Evolutionary conservation across 2,797 vertebrate genomes (phyloP).

Genomic region (Melanotaenia maccullochi): DNA sequence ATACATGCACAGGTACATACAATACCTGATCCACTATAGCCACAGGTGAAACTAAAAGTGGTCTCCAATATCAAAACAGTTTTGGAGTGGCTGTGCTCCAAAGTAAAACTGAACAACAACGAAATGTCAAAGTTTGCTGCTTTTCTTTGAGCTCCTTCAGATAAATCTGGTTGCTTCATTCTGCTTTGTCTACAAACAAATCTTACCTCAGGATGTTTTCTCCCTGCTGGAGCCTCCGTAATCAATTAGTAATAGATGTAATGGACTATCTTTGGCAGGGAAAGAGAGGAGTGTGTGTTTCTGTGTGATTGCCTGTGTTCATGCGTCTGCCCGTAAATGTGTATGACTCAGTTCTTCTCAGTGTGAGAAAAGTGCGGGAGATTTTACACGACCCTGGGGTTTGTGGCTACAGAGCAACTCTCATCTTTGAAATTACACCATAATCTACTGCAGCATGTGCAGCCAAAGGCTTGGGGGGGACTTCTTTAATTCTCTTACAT

Average conservation of each 20-base stretch:
- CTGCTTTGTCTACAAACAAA: conserved; percentile 49
- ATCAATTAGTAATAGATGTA: conserved; percentile 70
- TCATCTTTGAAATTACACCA: conserved; percentile 71
- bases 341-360: conserved; percentile 47
- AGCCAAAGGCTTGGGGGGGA: conserved; percentile 50
- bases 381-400: conserved; percentile 65
- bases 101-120: conserved; percentile 38
- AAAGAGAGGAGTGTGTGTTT: conserved; percentile 13
- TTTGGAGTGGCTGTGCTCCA: conserved; percentile 28
- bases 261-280: conserved; percentile 59
- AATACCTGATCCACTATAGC: not conserved
- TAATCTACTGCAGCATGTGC: conserved; percentile 72
- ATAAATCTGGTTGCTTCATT: conserved; percentile 48
- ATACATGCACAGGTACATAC: not conserved
- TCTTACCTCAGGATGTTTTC: conserved; percentile 72
- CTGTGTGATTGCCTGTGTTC: conserved; percentile 18
- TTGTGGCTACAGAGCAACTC: conserved; percentile 63
- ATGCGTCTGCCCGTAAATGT: conserved; percentile 31
- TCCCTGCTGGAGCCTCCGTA: conserved; percentile 60
- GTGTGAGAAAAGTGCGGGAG: conserved; percentile 67
- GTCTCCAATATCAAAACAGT: conserved; percentile 13
- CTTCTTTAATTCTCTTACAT: conserved; percentile 50
- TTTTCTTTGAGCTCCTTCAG: conserved; percentile 42
- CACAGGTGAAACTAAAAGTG: conserved; percentile 19
- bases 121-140: conserved; percentile 32